A percentile compares a stretch with the other conserved stretches of the same genome.
phyloP scores from a whole-genome alignment of 2,888 invertebrate genomes.

The Sminthurinus aureus region DNA sequence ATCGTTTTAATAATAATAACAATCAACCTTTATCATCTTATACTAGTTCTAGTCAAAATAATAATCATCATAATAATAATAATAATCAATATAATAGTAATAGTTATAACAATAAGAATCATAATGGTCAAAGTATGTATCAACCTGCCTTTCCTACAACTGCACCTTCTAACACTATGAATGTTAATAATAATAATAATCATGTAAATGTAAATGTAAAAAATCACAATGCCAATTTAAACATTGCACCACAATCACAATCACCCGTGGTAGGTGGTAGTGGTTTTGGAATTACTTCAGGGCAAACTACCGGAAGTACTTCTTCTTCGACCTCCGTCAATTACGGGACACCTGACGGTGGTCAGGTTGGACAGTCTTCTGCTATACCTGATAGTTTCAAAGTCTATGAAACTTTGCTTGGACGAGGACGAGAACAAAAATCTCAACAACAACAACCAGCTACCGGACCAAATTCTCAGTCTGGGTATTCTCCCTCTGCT shows the following conservation, averaged over 20 bases:
- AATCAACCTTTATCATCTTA: neutral
- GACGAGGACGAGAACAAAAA: slow-evolving; percentile 51
- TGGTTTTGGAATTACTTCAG: neutral
- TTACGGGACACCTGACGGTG: slow-evolving; percentile 54
- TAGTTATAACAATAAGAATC: slow-evolving; percentile 12
- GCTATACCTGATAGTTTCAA: slow-evolving; percentile 50
- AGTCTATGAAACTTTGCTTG: slow-evolving; percentile 55
- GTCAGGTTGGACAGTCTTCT: slow-evolving; percentile 51
- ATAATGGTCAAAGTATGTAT: slow-evolving; percentile 16
- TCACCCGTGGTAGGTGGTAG: slow-evolving; percentile 40
- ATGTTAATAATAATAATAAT: neutral
- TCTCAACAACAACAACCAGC: slow-evolving; percentile 43
- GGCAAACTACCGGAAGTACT: slow-evolving; percentile 8
- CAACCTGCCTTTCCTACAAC: neutral
- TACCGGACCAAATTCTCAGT: slow-evolving; percentile 30
- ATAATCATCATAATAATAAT: neutral
- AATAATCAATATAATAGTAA: slow-evolving; percentile 4
- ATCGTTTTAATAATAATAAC: slow-evolving; percentile 10
- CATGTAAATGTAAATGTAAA: neutral
- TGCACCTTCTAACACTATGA: neutral
- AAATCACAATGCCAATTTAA: slow-evolving; percentile 17
- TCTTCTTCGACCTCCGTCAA: slow-evolving; percentile 50
- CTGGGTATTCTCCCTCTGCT: slow-evolving; percentile 18
- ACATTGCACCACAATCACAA: slow-evolving; percentile 30
- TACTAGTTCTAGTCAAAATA: slow-evolving; percentile 16